Conservation (phyloP, 2,797 vertebrate genomes). For the Sparus aurata region DNA sequence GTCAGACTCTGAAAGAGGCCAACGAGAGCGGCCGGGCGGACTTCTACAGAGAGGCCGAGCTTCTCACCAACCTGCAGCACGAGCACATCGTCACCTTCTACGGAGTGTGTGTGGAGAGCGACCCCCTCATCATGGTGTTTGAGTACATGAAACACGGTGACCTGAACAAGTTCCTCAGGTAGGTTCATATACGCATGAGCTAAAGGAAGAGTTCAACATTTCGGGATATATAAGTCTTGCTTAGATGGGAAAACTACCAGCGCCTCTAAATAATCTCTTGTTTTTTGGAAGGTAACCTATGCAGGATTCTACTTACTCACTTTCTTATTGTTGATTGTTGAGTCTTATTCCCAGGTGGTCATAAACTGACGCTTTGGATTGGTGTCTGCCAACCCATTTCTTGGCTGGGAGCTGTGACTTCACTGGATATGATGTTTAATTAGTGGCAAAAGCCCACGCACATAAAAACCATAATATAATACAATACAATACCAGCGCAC, state of each 20-base stretch:
- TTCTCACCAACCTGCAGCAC: slow-evolving; percentile 97
- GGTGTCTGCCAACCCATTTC: background rate
- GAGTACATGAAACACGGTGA: slow-evolving; percentile 99
- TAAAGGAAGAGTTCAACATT: background rate
- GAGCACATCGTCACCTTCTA: slow-evolving; percentile 99
- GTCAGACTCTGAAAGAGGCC: slow-evolving; percentile 96
- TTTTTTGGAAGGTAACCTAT: no score
- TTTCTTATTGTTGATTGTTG: no score
- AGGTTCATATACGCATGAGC: slow-evolving; percentile 14
- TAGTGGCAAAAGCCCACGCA: no score
- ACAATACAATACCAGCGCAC: no score
- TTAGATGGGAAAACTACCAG: background rate
- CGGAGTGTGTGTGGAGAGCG: slow-evolving; percentile 96
- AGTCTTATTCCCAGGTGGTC: no score
- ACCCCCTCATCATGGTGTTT: slow-evolving; percentile 99
- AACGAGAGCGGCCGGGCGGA: slow-evolving; percentile 97
- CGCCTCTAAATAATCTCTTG: no score
- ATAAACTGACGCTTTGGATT: no score
- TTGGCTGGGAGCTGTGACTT: background rate
- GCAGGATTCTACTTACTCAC: no score
- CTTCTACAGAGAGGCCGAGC: slow-evolving; percentile 97
- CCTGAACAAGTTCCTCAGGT: slow-evolving; percentile 99
- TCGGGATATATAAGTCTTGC: background rate
- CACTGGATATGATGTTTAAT: background rate
- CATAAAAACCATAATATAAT: no score